Evolutionary conservation across 2,113 vertebrate species (phyloP), one percentile per base, ranked within the genome.

Genomic region (Glaucidium brasilianum): DNA sequence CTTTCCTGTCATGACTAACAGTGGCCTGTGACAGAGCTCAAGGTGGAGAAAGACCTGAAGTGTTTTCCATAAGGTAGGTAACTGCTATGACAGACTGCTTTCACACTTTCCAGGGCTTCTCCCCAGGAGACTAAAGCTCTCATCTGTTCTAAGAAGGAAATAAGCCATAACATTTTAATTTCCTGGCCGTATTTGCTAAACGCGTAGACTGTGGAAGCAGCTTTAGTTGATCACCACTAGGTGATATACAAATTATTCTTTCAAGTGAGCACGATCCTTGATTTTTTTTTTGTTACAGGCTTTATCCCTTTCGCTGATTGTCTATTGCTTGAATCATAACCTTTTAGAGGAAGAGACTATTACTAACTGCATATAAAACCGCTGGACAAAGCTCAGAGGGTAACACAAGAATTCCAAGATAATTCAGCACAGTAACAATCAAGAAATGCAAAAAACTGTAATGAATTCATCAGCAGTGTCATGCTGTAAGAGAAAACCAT

Each of bases 111-210:
- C 62, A 82, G 15, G 50, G 66, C 66, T 90, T 95, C 92, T 85
- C 67, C 75, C 20, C 43, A 67, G 92, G 88, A 94, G 47, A 69
- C 50, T 95, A 95, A 97, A 95, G 45, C 23, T 73, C 43, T 94
- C 95, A 94, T 86, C 85, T 96, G 92, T 92, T 96, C 75, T 67
- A 62, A 55, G 50, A 29, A 92, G 81, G 79, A 96, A 92, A 80
- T 59, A 50, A 63, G 75, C 78, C 82, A 63, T 47, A 90, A 90
- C n/a, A 73, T 85, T 79, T 93, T 90, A 79, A 94, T 90, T 88
- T 90, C 75, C 82, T 92, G 78, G 55, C 41, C 25, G 37, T 87
- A 17, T 59, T 85, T 85, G 14, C 47, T 85, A 69, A 78, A 68
- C 4, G 39, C 5, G 4, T 73, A 66, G 59, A 37, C 23, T 39